Conservation (phyloP, 2,888 invertebrate species). For the Laspeyria flexula region DNA sequence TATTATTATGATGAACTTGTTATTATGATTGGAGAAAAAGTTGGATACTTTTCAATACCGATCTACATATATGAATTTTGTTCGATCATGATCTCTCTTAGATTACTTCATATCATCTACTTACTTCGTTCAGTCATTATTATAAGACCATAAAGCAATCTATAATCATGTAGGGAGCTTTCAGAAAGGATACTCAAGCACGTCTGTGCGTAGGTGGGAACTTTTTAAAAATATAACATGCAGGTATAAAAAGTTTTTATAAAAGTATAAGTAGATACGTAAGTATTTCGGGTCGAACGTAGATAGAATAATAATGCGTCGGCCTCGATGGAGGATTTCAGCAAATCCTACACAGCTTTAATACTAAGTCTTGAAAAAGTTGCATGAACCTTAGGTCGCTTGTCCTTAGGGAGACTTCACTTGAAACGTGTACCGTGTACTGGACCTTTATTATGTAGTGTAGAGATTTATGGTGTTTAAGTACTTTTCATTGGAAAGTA, state of each 20-base stretch:
- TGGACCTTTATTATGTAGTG: not conserved
- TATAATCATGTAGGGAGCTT: no score
- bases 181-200: not conserved
- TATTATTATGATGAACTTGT: no score
- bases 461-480: not conserved
- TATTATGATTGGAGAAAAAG: no score
- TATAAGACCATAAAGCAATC: no score
- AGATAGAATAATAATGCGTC: conserved; percentile 22
- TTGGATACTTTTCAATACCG: no score
- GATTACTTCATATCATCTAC: no score
- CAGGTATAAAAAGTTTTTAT: conserved; percentile 4
- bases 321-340: conserved; percentile 10
- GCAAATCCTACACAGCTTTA: conserved; percentile 13
- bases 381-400: conserved; percentile 5
- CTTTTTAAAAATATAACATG: conserved; percentile 3
- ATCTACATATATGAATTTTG: no score
- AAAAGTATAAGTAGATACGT: conserved; percentile 1
- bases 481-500: not conserved
- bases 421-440: not conserved
- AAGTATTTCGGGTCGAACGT: not conserved
- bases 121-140: no score
- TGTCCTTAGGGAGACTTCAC: not conserved
- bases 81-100: no score
- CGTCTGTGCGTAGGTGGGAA: not conserved
- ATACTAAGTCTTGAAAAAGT: conserved; percentile 12